Conservation (phyloP, 2,888 invertebrate genomes). For the Autographa pulchrina region DNA sequence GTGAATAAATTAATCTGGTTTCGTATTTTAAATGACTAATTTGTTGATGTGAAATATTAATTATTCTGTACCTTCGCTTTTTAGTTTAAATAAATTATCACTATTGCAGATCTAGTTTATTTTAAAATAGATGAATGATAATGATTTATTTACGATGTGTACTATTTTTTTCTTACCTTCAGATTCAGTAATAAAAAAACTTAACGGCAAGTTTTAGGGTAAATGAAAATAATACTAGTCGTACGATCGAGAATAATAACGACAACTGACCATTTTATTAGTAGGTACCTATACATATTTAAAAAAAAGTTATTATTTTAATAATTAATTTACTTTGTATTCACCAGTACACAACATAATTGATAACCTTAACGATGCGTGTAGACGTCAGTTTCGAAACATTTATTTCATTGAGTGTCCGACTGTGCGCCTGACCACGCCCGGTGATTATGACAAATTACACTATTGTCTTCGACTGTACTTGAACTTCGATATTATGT, state of each 20-base stretch:
- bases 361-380: conserved; percentile 39
- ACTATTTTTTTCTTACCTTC: too few relatives aligned
- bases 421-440: conserved; percentile 34
- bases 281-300: too few relatives aligned
- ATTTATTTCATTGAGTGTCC: conserved; percentile 35
- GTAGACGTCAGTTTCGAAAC: conserved; percentile 46
- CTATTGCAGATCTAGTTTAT: neutral
- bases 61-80: conserved; percentile 32
- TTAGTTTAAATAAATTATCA: conserved; percentile 13
- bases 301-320: too few relatives aligned
- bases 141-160: too few relatives aligned
- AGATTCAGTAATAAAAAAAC: too few relatives aligned
- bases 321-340: conserved; percentile 10
- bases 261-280: too few relatives aligned
- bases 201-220: too few relatives aligned
- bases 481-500: conserved; percentile 58
- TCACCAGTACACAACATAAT: conserved; percentile 21
- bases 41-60: conserved; percentile 18
- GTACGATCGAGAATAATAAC: too few relatives aligned
- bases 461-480: conserved; percentile 39
- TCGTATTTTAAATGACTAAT: conserved; percentile 22
- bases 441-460: conserved; percentile 54
- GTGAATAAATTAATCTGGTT: conserved; percentile 38
- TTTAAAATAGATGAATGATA: too few relatives aligned
- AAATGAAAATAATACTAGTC: too few relatives aligned